Percentiles rank a stretch among this genome's conserved stretches.
Evolutionary conservation across 2,888 invertebrate genomes (phyloP).

Genomic region (Cryptus viduatorius): DNA sequence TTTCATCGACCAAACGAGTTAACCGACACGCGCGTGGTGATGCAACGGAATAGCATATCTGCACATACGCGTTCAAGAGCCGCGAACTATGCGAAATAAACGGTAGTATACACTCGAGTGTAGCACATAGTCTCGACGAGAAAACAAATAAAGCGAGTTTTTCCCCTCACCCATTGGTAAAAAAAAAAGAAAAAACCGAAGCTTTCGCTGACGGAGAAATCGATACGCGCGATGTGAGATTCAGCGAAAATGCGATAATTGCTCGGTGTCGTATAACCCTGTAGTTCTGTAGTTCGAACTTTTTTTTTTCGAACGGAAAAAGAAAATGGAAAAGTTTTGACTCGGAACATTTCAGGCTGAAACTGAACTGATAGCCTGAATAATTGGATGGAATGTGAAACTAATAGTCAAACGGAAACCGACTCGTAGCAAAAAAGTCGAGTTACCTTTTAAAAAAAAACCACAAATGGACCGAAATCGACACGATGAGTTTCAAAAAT

Average conservation of each 20-base stretch:
- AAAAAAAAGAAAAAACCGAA: no score
- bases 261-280: no score
- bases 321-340: not conserved
- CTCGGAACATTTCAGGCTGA: not conserved
- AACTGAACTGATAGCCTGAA: not conserved
- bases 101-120: not conserved
- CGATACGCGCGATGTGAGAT: not conserved
- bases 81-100: not conserved
- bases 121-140: conserved; percentile 6
- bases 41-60: not conserved
- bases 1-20: conserved; percentile 1
- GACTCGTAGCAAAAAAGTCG: not conserved
- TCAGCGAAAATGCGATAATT: not conserved
- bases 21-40: not conserved
- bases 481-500: no score
- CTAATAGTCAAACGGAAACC: not conserved
- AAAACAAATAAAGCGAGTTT: conserved; percentile 8
- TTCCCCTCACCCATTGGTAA: no score
- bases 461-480: no score
- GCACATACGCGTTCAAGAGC: not conserved
- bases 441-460: not conserved
- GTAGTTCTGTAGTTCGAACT: no score
- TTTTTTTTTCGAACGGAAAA: not conserved
- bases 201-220: no score
- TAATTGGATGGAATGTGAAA: not conserved